phyloP scores from a whole-genome alignment of 2,113 vertebrate species.

The Urocolius indicus region DNA sequence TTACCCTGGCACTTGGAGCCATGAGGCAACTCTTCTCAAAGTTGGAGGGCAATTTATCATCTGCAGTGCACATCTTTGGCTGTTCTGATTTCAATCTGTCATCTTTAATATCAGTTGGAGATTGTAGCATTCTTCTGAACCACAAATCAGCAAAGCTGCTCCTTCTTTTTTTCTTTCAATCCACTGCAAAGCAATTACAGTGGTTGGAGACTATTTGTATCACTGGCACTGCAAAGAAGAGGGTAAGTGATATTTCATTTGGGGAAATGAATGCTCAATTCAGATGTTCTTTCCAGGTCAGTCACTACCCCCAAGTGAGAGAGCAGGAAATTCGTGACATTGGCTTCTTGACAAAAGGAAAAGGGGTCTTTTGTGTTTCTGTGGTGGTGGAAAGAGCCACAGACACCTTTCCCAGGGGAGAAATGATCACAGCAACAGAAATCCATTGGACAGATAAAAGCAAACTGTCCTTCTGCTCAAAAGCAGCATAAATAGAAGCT shows the following conservation, averaged over 20 bases:
- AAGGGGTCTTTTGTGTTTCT: not conserved
- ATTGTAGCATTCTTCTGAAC: conserved; percentile 26
- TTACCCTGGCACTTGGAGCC: not conserved
- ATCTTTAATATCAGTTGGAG: conserved; percentile 60
- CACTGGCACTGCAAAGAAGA: conserved; percentile 35
- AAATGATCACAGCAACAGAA: conserved; percentile 34
- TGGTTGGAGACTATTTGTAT: conserved; percentile 17
- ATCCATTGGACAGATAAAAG: conserved; percentile 52
- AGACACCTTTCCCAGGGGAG: not conserved
- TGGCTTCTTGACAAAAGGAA: not conserved
- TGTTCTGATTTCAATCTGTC: conserved; percentile 39
- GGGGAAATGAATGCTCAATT: conserved; percentile 37
- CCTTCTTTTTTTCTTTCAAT: conserved; percentile 18
- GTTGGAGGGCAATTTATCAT: conserved; percentile 4
- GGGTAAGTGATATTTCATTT: conserved; percentile 57
- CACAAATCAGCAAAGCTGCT: conserved; percentile 63
- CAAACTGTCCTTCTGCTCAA: not conserved
- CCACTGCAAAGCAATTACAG: conserved; percentile 38
- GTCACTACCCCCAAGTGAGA: conserved; percentile 43
- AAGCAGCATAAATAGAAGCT: conserved; percentile 42
- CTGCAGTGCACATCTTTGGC: not conserved
- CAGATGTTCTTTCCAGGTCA: conserved; percentile 52
- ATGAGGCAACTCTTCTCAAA: not conserved
- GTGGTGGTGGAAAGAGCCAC: not conserved
- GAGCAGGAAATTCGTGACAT: conserved; percentile 31